Evolutionary conservation across 37 sponge, comb jelly and placozoan genomes (phyloP), one percentile per base, ranked within the genome.

Genomic region (Haliclona indistincta): DNA sequence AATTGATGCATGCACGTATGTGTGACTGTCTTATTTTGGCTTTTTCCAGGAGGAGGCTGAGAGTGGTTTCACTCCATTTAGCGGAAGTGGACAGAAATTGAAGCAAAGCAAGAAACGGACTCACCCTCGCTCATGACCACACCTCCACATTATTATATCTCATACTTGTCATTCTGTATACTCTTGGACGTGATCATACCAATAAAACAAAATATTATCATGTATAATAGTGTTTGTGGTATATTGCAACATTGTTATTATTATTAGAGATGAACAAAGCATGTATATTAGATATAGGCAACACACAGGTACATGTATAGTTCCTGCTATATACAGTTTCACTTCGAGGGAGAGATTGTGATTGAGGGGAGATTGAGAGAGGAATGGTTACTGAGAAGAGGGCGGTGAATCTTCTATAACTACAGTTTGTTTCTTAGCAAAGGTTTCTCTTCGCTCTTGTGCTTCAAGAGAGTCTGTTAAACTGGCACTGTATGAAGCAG

Each of bases 71-170:
- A 63, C 30, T 22, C 64, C 76, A 4, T 76, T 76, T 76, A 42
- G 34, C n/a, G 76, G 76, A 11, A 63, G 51, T 4, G 76, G 76
- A 6, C 64, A 76, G 51, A 42, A 61, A 63, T 38, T 76, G 29
- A 76, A 63, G 63, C 63, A 43, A 25, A 37, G 51, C 4, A 76
- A 54, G 36, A 64, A 29, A 63, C 22, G 15, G 15, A 10, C 10
- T 47, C 10, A 47, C 15, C 51, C 51, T 47, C 51, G 51, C 15
- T 47, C 13, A 47, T 47, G 10, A 47, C 10, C 15, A 17, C 10
- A 15, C 51, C 15, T 47, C 10, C 10, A 47, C 13, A 47, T 17
- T 15, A 47, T 17, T 15, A 17, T 47, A 10, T 47, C 15, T 47
- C 10, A 10, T 47, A 58, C 7, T 58, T 25, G 60, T 58, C n/a